Conservation (phyloP, 2,113 vertebrate genomes). For the Recurvirostra avosetta region DNA sequence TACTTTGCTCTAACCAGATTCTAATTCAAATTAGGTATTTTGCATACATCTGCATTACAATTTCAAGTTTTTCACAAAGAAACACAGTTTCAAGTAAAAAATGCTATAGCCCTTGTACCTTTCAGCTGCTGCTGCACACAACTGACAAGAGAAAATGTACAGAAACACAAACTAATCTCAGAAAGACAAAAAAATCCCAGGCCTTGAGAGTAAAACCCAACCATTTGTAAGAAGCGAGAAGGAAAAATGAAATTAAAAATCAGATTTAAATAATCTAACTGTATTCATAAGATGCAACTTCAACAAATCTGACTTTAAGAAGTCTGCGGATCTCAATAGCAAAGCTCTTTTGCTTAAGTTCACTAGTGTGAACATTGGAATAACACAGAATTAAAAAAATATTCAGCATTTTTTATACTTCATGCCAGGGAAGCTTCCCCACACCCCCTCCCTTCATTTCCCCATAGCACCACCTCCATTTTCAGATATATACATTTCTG, state of each 20-base stretch:
- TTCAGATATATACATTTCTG: background rate
- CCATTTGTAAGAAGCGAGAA: background rate
- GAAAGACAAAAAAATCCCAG: background rate
- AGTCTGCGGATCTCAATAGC: background rate
- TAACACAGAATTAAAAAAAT: background rate
- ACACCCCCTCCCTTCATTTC: background rate
- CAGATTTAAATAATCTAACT: background rate
- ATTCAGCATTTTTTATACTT: background rate
- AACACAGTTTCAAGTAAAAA: background rate
- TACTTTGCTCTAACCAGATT: background rate
- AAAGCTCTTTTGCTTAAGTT: background rate
- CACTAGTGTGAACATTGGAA: accelerated
- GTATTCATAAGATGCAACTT: background rate
- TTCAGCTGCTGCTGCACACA: background rate
- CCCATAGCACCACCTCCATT: background rate
- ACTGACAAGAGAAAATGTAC: background rate
- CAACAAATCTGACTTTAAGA: background rate
- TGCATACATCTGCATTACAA: background rate
- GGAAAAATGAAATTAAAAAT: background rate
- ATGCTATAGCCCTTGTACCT: background rate
- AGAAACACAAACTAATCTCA: background rate
- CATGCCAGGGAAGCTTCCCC: background rate
- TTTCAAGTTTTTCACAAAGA: background rate
- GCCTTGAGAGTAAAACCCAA: background rate
- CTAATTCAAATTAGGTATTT: background rate